Percentiles rank a stretch among this genome's conserved stretches.
phyloP scores from a whole-genome alignment of 2,888 invertebrate genomes.

The Deroplatys truncata region DNA sequence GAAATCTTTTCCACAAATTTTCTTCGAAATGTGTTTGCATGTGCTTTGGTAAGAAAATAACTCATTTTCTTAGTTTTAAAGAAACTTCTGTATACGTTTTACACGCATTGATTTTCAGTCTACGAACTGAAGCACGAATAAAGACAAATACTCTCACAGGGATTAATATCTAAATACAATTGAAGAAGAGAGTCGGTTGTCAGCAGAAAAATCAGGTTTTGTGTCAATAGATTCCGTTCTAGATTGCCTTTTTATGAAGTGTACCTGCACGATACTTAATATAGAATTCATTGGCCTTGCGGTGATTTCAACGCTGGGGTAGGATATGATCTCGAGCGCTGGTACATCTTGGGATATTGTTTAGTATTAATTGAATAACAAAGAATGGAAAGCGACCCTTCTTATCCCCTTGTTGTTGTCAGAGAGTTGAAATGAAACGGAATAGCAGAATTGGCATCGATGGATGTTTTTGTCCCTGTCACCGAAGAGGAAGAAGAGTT shows the following conservation, averaged over 20 bases:
- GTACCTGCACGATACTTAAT: background rate
- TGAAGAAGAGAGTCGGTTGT: background rate
- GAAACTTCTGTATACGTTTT: too few relatives aligned
- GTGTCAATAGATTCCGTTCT: background rate
- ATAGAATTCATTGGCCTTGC: background rate
- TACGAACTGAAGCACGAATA: too few relatives aligned
- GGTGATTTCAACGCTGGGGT: background rate
- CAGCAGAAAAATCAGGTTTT: background rate
- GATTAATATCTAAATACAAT: background rate
- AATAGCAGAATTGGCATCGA: background rate
- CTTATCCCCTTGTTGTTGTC: background rate
- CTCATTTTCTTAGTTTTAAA: too few relatives aligned
- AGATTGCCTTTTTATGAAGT: background rate
- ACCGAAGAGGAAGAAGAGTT: background rate
- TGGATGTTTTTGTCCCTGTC: background rate
- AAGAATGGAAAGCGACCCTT: background rate
- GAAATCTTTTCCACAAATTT: too few relatives aligned
- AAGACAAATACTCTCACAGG: background rate
- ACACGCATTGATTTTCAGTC: too few relatives aligned
- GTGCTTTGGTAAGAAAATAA: too few relatives aligned
- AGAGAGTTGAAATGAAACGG: background rate
- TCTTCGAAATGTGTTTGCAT: too few relatives aligned
- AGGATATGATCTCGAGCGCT: background rate
- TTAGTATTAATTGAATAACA: conserved; percentile 9
- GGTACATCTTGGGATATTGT: background rate